Base-by-base conservation (phyloP, 2,797 vertebrate species). In the Cynodonichthys magdalenae region DNA sequence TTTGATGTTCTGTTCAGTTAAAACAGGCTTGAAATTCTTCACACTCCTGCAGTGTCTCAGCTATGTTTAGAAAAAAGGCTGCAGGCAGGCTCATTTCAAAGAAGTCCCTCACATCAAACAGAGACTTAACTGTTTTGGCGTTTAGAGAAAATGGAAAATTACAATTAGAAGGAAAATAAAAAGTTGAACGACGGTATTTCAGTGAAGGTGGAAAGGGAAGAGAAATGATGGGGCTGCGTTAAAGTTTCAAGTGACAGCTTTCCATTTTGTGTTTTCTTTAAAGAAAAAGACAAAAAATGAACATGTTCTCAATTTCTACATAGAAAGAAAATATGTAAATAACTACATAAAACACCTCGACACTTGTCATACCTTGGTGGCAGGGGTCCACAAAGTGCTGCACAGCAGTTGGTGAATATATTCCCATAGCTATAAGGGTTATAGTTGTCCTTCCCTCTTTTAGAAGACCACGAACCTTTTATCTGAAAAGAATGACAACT, bases 391-490 rank as follows among this genome's bases (percentile, higher is more conserved):
- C 97, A 99, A 27, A 99, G 92, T 0, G 96, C 97, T 36, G 95
- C 95, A 73, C 96, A 98, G 93, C 97, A 99, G 84, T 99, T 99
- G 64, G 94, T 96, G 81, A 97, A 93, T 85, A 99, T 95, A 83
- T 96, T 99, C 61, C 97, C 97, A 1, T 98, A 91, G 91, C 97
- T 99, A 91, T 98, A 99, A 24, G 97, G 97, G 83, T 99, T 99
- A 84, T 96, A 98, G 90, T 97, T 98, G 75, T 98, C 97, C 92
- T 99, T 99, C 63, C 96, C 95, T 93, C 96, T 94, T 94, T 99
- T 99, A 84, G 95, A 96, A 75, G 97, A 99, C 97, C 97, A 99
- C 0, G 96, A 97, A 50, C 97, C 97, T 94, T 99, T 99, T 85
- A 99, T 99, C 97, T 99, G 89, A 68, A 94, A 87, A 75, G 91